Evolutionary conservation across 2,888 invertebrate genomes (phyloP).

Genomic region (Hyalella azteca): DNA sequence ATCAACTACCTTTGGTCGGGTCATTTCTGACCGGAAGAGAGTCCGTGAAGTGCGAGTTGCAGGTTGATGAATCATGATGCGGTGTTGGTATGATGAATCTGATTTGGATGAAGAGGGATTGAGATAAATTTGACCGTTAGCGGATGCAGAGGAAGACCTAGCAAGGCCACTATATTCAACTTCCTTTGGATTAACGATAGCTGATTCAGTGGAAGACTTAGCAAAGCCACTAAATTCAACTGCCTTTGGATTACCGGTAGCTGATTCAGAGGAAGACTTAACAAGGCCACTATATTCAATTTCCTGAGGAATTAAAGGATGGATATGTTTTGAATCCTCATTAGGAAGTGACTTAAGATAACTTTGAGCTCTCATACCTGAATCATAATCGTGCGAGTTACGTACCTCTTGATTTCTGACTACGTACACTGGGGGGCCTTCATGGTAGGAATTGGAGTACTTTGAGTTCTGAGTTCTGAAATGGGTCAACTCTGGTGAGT

Average conservation of each 20-base stretch:
- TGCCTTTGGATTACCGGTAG: too few species aligned
- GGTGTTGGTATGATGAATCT: not conserved
- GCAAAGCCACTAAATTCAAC: too few species aligned
- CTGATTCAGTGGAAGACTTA: too few species aligned
- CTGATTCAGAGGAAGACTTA: not conserved
- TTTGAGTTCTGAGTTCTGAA: not conserved
- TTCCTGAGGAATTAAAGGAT: not conserved
- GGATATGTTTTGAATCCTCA: not conserved
- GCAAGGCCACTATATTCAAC: too few species aligned
- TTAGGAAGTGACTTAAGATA: too few species aligned
- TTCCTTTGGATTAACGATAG: too few species aligned
- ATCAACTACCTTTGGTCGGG: not conserved
- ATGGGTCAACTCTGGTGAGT: not conserved
- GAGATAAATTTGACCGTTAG: not conserved
- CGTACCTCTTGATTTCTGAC: not conserved
- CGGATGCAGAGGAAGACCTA: too few species aligned
- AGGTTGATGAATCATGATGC: not conserved
- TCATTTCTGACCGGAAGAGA: constrained; percentile 2
- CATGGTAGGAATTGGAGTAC: not conserved
- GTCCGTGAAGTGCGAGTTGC: not conserved
- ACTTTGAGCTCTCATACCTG: too few species aligned
- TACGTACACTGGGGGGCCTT: not conserved
- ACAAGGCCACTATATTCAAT: not conserved
- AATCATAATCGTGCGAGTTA: too few species aligned
- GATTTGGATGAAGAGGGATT: not conserved